phyloP scores from a whole-genome alignment of 2,888 invertebrate species.

The Blera fallax region DNA sequence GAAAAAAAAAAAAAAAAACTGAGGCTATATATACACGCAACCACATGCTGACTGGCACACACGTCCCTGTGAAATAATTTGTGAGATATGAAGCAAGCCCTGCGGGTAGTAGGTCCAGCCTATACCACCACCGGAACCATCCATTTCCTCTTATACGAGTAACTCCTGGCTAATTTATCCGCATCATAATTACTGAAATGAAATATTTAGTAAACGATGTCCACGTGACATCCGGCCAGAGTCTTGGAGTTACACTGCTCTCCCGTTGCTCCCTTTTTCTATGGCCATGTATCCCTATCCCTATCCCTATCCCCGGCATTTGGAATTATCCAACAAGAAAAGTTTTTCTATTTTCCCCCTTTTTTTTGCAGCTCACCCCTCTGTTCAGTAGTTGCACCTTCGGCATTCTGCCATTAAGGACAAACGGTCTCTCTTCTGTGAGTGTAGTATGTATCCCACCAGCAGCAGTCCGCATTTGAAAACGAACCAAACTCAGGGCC shows the following conservation, averaged over 20 bases:
- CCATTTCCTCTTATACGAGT: slow-evolving; percentile 29
- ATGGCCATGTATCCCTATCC: slow-evolving; percentile 2
- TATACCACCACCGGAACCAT: slow-evolving; percentile 36
- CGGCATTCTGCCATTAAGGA: slow-evolving; percentile 55
- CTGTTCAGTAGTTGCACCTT: slow-evolving; percentile 39
- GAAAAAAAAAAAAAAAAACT: too few species aligned
- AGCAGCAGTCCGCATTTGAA: slow-evolving; percentile 29
- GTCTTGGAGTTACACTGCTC: slow-evolving; percentile 29
- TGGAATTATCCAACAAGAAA: slow-evolving; percentile 52
- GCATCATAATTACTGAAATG: slow-evolving; percentile 69
- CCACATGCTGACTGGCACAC: slow-evolving; percentile 39
- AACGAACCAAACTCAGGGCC: slow-evolving; percentile 32
- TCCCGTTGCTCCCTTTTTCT: neutral
- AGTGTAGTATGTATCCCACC: slow-evolving; percentile 7
- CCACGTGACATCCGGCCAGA: slow-evolving; percentile 66
- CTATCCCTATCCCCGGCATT: slow-evolving; percentile 18
- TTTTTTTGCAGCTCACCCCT: slow-evolving; percentile 5
- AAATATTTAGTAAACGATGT: slow-evolving; percentile 70
- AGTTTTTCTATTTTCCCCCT: slow-evolving; percentile 48
- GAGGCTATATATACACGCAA: neutral
- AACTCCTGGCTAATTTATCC: slow-evolving; percentile 67
- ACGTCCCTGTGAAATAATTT: slow-evolving; percentile 49
- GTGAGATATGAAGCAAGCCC: slow-evolving; percentile 25
- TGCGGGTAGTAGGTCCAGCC: slow-evolving; percentile 28
- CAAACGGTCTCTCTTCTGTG: slow-evolving; percentile 34